Conservation (phyloP, 37 sponge, comb jelly and placozoan species). For the Spongia lamella region DNA sequence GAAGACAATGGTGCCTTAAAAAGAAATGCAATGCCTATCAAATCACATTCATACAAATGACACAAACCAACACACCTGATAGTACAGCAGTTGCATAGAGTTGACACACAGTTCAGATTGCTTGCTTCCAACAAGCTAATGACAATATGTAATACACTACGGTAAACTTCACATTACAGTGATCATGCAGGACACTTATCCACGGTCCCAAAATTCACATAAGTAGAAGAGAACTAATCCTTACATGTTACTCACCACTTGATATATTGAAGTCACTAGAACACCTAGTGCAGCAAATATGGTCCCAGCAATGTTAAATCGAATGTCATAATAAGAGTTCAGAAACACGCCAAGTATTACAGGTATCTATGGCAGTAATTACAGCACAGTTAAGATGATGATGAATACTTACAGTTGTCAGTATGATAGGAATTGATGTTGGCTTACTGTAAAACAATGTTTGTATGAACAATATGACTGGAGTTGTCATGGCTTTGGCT, state of each 20-base stretch:
- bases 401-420: slow-evolving; percentile 52
- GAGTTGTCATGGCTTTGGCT: slow-evolving; percentile 85
- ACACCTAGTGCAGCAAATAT: slow-evolving; percentile 67
- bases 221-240: background rate
- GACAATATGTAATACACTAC: background rate
- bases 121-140: slow-evolving; percentile 69
- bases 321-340: slow-evolving; percentile 78
- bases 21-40: too few relatives aligned
- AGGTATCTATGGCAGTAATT: slow-evolving; percentile 46
- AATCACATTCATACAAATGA: background rate
- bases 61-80: slow-evolving; percentile 53
- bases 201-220: background rate
- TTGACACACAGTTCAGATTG: slow-evolving; percentile 71
- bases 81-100: slow-evolving; percentile 86
- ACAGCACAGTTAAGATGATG: too few relatives aligned
- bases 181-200: background rate
- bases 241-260: slow-evolving; percentile 52
- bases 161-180: background rate
- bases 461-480: slow-evolving; percentile 68
- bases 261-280: slow-evolving; percentile 67
- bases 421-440: slow-evolving; percentile 25
- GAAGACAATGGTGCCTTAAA: slow-evolving; percentile 75
- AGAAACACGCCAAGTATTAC: slow-evolving; percentile 63
- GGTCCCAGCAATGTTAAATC: slow-evolving; percentile 64
- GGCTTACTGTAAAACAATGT: slow-evolving; percentile 51